These are phyloP conservation scores for Heliopora coerulea DNA, from an alignment of 92 coral and sea anemone genomes.

Conservation along the genomic window DNA sequence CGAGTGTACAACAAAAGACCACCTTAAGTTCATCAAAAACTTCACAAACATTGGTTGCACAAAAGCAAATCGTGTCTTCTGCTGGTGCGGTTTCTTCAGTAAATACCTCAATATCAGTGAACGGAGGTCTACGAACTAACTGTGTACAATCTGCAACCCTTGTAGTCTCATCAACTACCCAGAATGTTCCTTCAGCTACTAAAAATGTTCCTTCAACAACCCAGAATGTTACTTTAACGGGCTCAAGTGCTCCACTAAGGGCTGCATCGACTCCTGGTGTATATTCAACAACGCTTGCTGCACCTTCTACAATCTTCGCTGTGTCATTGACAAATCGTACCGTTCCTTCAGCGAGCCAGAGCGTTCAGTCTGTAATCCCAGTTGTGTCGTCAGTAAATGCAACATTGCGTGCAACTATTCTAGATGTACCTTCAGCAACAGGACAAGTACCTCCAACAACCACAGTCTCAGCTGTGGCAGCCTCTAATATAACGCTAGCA, in stretches of 20 bases:
- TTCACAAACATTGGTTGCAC: constrained; percentile 1
- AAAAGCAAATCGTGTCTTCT: neutral
- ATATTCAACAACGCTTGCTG: neutral
- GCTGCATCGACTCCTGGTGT: neutral
- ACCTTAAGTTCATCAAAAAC: neutral
- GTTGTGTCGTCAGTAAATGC: neutral
- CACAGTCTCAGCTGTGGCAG: neutral
- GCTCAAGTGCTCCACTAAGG: neutral
- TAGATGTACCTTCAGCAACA: constrained; percentile 7
- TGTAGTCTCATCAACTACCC: neutral
- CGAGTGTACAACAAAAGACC: constrained; percentile 14
- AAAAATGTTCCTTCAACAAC: neutral
- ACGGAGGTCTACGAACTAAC: neutral
- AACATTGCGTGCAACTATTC: neutral
- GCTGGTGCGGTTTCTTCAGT: neutral
- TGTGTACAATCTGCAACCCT: neutral
- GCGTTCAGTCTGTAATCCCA: neutral
- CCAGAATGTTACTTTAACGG: too few relatives aligned
- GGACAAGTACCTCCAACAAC: constrained; percentile 4
- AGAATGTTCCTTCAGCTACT: neutral
- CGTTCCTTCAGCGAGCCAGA: neutral
- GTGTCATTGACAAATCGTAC: neutral
- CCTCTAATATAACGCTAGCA: constrained; percentile 5
- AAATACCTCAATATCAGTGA: neutral
- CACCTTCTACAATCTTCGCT: neutral